Evolutionary conservation across 2,797 vertebrate genomes (phyloP).

Genomic region (Avahi laniger): DNA sequence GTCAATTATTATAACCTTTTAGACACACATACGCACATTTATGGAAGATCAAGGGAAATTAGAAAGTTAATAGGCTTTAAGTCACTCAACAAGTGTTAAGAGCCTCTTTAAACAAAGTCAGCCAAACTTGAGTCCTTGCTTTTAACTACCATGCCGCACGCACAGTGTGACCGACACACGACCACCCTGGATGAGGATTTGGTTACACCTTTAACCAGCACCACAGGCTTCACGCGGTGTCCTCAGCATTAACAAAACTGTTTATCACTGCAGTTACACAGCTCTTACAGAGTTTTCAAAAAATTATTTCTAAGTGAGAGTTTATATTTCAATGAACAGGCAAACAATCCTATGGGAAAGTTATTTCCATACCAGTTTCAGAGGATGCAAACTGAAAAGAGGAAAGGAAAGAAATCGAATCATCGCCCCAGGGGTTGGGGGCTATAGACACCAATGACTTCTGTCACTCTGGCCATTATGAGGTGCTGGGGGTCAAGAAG

Average conservation of each 20-base stretch:
- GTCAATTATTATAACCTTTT: neutral
- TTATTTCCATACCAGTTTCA: neutral
- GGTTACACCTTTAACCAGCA: neutral
- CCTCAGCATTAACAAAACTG: neutral
- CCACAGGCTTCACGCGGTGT: neutral
- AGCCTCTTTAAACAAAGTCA: neutral
- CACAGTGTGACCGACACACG: rapidly evolving
- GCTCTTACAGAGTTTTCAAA: neutral
- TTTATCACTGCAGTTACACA: neutral
- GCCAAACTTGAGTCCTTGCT: neutral
- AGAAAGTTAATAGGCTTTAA: neutral
- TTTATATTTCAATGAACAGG: neutral
- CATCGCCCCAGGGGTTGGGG: neutral
- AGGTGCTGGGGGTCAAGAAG: neutral
- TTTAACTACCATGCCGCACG: neutral
- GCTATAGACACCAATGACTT: rapidly evolving
- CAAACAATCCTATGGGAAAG: neutral
- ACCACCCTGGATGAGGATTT: neutral
- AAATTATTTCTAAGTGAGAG: neutral
- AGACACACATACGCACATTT: neutral
- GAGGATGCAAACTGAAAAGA: neutral
- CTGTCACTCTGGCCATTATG: neutral
- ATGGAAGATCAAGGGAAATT: neutral
- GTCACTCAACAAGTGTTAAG: neutral
- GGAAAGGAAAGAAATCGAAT: neutral